A percentile compares a stretch with the other conserved stretches of the same genome.
Conservation (phyloP, 2,797 vertebrate genomes). For the Danio albolineatus region DNA sequence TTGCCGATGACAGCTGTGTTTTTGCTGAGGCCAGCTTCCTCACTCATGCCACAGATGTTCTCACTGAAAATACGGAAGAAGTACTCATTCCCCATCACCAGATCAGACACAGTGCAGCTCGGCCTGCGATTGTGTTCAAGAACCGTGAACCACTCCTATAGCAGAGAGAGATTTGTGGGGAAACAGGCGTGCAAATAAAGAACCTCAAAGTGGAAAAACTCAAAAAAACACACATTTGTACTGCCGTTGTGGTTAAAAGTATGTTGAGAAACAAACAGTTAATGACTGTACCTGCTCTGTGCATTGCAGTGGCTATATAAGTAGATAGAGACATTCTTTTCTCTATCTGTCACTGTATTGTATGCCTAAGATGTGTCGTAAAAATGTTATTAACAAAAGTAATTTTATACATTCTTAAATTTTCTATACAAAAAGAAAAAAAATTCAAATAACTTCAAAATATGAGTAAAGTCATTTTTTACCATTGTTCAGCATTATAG, state of each 20-base stretch:
- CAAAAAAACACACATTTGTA: neutral
- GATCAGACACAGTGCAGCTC: conserved; percentile 87
- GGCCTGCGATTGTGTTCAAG: conserved; percentile 87
- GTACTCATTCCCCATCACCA: conserved; percentile 92
- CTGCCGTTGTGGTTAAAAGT: neutral
- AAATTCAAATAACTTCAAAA: too few relatives aligned
- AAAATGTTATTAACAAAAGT: too few relatives aligned
- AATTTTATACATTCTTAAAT: too few relatives aligned
- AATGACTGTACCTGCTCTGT: neutral
- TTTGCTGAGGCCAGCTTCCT: conserved; percentile 81
- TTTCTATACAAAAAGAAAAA: too few relatives aligned
- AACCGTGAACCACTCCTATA: conserved; percentile 90
- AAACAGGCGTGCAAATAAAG: neutral
- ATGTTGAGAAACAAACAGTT: neutral
- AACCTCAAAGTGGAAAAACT: neutral
- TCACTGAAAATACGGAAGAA: conserved; percentile 86
- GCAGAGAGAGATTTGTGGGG: conserved; percentile 2
- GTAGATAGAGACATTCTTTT: neutral
- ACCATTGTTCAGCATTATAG: too few relatives aligned
- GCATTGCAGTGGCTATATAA: neutral
- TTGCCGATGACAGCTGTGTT: conserved; percentile 88
- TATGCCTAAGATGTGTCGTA: neutral
- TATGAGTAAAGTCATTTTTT: too few relatives aligned
- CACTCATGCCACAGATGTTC: conserved; percentile 89
- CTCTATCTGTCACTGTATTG: neutral